Percentiles rank a stretch among this genome's conserved stretches.
phyloP scores from a whole-genome alignment of 2,888 invertebrate genomes.

The Cremastinae sp. region DNA sequence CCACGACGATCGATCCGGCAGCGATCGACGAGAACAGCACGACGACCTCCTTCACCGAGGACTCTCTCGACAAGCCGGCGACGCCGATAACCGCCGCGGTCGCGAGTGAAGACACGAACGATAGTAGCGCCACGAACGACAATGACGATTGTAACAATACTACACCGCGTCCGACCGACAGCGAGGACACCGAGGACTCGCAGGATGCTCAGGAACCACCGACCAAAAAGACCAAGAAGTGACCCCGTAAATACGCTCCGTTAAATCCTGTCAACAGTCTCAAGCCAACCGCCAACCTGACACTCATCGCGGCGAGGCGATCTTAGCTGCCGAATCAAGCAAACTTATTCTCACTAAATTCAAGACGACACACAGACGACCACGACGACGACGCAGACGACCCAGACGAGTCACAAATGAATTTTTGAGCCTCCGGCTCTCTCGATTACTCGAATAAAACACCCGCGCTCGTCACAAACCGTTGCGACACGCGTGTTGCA shows the following conservation, averaged over 20 bases:
- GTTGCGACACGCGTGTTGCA: slow-evolving; percentile 26
- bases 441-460: slow-evolving; percentile 36
- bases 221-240: slow-evolving; percentile 83
- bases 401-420: neutral
- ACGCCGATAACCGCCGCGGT: slow-evolving; percentile 81
- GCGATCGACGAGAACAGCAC: slow-evolving; percentile 87
- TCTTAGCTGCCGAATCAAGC: slow-evolving; percentile 66
- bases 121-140: slow-evolving; percentile 82
- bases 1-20: slow-evolving; percentile 81
- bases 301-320: slow-evolving; percentile 75
- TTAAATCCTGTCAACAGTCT: slow-evolving; percentile 72
- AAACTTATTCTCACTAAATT: slow-evolving; percentile 15
- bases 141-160: slow-evolving; percentile 78
- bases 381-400: slow-evolving; percentile 7
- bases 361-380: slow-evolving; percentile 20
- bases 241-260: slow-evolving; percentile 76
- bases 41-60: slow-evolving; percentile 89
- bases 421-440: slow-evolving; percentile 30
- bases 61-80: slow-evolving; percentile 86
- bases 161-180: slow-evolving; percentile 77
- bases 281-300: slow-evolving; percentile 74
- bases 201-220: slow-evolving; percentile 81
- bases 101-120: slow-evolving; percentile 83
- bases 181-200: slow-evolving; percentile 79
- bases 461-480: slow-evolving; percentile 48